Evolutionary conservation across 2,888 invertebrate species (phyloP).

Genomic region (Caenorhabditis wallacei): DNA sequence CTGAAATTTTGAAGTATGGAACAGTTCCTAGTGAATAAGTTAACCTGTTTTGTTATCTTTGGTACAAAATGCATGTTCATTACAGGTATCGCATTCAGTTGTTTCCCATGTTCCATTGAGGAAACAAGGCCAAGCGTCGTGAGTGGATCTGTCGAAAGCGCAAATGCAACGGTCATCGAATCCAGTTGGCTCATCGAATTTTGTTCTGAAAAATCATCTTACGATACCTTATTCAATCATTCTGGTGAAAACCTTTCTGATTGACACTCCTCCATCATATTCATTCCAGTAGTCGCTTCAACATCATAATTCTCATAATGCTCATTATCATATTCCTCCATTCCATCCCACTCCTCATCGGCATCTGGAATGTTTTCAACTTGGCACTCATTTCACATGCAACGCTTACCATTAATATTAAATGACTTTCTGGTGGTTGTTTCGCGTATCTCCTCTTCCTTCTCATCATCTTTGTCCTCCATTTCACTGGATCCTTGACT

Average conservation of each 20-base stretch:
- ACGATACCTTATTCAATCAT: neutral
- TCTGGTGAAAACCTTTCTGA: slow-evolving; percentile 55
- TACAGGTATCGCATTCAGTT: slow-evolving; percentile 70
- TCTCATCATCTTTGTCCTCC: slow-evolving; percentile 60
- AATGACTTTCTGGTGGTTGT: slow-evolving; percentile 64
- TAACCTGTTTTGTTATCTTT: slow-evolving; percentile 71
- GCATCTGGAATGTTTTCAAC: slow-evolving; percentile 29
- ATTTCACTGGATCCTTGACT: slow-evolving; percentile 61
- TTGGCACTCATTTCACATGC: slow-evolving; percentile 21
- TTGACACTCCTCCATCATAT: slow-evolving; percentile 63
- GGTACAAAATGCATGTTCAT: slow-evolving; percentile 71
- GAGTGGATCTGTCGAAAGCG: slow-evolving; percentile 77
- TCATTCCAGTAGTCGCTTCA: slow-evolving; percentile 56
- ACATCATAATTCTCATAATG: slow-evolving; percentile 60
- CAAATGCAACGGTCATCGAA: slow-evolving; percentile 77
- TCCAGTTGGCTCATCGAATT: slow-evolving; percentile 72
- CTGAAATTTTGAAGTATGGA: too few species aligned
- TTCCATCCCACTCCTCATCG: slow-evolving; percentile 64
- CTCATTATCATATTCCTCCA: slow-evolving; percentile 62
- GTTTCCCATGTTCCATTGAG: slow-evolving; percentile 68
- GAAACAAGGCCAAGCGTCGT: slow-evolving; percentile 75
- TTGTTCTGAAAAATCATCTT: slow-evolving; percentile 62
- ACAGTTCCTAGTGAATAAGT: too few species aligned
- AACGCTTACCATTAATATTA: slow-evolving; percentile 62
- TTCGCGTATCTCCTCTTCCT: slow-evolving; percentile 39